Evolutionary conservation across 2,113 vertebrate species (phyloP).

Genomic region (Eurypyga helias): DNA sequence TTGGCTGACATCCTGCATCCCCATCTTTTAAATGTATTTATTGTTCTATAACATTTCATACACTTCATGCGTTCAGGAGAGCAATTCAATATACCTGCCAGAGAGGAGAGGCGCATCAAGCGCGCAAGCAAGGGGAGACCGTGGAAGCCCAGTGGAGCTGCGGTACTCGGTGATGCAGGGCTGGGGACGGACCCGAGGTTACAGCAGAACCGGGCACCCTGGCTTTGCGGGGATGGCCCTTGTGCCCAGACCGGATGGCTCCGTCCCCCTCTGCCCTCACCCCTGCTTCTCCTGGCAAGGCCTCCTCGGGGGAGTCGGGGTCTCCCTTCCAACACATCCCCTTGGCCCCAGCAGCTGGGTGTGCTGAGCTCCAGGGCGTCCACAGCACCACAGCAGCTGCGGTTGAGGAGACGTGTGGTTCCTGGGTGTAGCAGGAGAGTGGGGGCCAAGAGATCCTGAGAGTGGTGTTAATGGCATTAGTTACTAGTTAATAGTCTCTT

Average conservation of each 20-base stretch:
- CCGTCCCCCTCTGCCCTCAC: neutral
- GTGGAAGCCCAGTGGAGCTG: neutral
- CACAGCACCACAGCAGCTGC: accelerated
- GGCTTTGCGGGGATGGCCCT: neutral
- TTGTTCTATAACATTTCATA: constrained; percentile 29
- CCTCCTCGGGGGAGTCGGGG: accelerated
- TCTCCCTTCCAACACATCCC: neutral
- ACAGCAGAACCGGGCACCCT: accelerated
- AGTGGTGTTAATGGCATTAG: neutral
- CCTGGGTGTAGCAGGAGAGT: accelerated
- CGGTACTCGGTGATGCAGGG: neutral
- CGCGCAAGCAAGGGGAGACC: neutral
- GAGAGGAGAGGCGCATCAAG: neutral
- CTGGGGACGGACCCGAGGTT: neutral
- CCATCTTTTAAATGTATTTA: constrained; percentile 21
- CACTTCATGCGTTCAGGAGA: neutral
- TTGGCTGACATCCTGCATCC: constrained; percentile 1
- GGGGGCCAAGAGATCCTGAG: neutral
- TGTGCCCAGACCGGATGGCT: accelerated
- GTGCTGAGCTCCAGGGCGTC: accelerated
- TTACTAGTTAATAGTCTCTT: neutral
- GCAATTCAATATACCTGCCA: neutral
- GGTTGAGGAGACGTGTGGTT: accelerated
- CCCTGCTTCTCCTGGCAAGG: neutral
- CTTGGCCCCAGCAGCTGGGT: accelerated